Evolutionary conservation across 2,888 invertebrate genomes (phyloP), one percentile per base, ranked within the genome.

Genomic region (Andricus curvator): DNA sequence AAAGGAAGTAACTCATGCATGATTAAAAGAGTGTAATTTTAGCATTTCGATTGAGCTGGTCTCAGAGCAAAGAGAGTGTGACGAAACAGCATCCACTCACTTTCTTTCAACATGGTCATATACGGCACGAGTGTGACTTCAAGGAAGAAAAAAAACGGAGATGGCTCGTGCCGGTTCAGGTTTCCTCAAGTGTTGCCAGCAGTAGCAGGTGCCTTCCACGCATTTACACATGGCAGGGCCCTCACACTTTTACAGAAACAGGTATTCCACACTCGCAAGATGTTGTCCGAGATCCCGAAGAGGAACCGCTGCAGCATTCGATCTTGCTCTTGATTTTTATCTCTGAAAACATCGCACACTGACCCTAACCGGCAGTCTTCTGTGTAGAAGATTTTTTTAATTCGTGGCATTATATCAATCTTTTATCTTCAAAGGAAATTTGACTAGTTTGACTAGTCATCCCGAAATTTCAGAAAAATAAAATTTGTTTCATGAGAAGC

Each of bases 131-230:
- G 41, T 41, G 74, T 74, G 74, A 74, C 74, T 74, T 74, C 56
- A 29, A 80, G 51, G 56, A 80, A 78, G 76, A 76, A 60, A 68
- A 66, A 74, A 78, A 37, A 60, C 56, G 68, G 81, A 81, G 80
- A 82, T 85, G 89, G 88, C 89, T 88, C 90, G 89, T 90, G 89
- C 89, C 87, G 80, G 85, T 85, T 84, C 81, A 81, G 86, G 86
- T 85, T 86, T 86, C 86, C 82, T 84, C 78, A 65, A 82, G 79
- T 80, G 80, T 84, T 84, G 81, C 81, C 76, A 82, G 85, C 84
- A 84, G 89, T 88, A 90, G 91, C 91, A 91, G 91, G 91, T 91
- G 91, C 89, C 88, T 85, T 86, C 85, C 87, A 84, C 85, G 88
- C 85, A 88, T 88, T 87, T 85, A 84, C 85, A 86, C 86, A 74